Conservation (phyloP, 2,113 vertebrate species). For the Stigmatopora nigra region DNA sequence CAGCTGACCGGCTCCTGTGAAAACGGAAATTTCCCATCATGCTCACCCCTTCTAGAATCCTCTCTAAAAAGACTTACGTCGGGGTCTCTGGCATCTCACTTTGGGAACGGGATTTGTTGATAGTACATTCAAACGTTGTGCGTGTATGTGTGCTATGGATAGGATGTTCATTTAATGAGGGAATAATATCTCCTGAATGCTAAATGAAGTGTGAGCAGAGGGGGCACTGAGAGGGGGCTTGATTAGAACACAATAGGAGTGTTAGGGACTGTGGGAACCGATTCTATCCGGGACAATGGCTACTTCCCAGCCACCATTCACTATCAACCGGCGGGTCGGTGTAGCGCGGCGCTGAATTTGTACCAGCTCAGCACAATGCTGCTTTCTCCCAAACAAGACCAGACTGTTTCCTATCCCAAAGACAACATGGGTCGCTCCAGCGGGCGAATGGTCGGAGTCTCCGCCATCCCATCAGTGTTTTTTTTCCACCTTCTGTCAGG, state of each 20-base stretch:
- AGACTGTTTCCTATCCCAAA: slow-evolving; percentile 70
- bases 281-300: slow-evolving; percentile 63
- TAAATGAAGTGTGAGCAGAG: slow-evolving; percentile 56
- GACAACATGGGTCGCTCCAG: slow-evolving; percentile 59
- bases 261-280: slow-evolving; percentile 69
- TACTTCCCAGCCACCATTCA: slow-evolving; percentile 66
- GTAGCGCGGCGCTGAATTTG: slow-evolving; percentile 53
- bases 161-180: slow-evolving; percentile 63
- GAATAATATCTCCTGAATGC: slow-evolving; percentile 60
- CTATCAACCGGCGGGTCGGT: slow-evolving; percentile 57
- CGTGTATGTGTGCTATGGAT: slow-evolving; percentile 48
- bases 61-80: slow-evolving; percentile 18
- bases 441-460: slow-evolving; percentile 44
- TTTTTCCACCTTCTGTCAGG: slow-evolving; percentile 32
- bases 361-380: slow-evolving; percentile 66
- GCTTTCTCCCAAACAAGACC: slow-evolving; percentile 68
- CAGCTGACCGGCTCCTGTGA: neutral
- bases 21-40: slow-evolving; percentile 11
- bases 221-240: slow-evolving; percentile 32
- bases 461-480: slow-evolving; percentile 52
- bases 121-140: slow-evolving; percentile 38
- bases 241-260: slow-evolving; percentile 55
- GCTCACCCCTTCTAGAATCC: neutral
- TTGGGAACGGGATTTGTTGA: slow-evolving; percentile 36
- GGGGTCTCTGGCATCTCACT: slow-evolving; percentile 26